A percentile compares a stretch with the other conserved stretches of the same genome.
Evolutionary conservation across 2,113 vertebrate species (phyloP).

Genomic region (Clarias gariepinus): DNA sequence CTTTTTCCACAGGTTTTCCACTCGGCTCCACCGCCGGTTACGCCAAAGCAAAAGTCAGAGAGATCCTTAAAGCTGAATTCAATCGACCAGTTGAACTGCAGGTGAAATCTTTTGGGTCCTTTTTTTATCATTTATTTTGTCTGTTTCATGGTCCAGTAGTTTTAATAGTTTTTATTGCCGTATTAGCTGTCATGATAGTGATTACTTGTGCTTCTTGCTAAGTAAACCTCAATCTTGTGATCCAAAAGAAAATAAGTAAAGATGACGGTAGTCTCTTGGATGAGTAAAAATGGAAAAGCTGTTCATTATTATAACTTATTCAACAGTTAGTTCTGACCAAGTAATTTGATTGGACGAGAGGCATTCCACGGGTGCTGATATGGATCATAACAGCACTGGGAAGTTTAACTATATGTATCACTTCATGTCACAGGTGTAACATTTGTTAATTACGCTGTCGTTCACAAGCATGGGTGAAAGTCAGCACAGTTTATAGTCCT

Average conservation of each 20-base stretch:
- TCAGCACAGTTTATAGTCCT: too few species aligned
- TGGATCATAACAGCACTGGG: too few species aligned
- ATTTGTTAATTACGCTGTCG: too few species aligned
- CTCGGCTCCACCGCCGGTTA: constrained; percentile 79
- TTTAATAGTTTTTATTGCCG: background rate
- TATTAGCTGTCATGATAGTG: background rate
- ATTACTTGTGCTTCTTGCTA: background rate
- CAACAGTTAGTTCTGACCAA: too few species aligned
- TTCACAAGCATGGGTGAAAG: too few species aligned
- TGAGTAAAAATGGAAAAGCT: background rate
- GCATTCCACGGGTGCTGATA: too few species aligned
- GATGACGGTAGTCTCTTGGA: background rate
- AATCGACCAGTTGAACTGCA: constrained; percentile 87
- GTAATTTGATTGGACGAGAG: too few species aligned
- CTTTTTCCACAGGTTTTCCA: constrained; percentile 77
- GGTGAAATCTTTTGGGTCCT: constrained; percentile 66
- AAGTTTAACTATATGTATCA: too few species aligned
- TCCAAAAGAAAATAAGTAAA: too few species aligned
- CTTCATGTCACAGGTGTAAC: too few species aligned
- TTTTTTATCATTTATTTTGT: too few species aligned
- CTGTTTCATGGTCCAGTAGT: background rate
- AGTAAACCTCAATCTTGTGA: background rate
- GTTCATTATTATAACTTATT: background rate
- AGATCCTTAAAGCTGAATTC: constrained; percentile 83
- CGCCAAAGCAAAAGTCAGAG: constrained; percentile 82